These are phyloP conservation scores for Calliopum simillimum DNA, from an alignment of 2,888 invertebrate genomes.

Conservation along the genomic window DNA sequence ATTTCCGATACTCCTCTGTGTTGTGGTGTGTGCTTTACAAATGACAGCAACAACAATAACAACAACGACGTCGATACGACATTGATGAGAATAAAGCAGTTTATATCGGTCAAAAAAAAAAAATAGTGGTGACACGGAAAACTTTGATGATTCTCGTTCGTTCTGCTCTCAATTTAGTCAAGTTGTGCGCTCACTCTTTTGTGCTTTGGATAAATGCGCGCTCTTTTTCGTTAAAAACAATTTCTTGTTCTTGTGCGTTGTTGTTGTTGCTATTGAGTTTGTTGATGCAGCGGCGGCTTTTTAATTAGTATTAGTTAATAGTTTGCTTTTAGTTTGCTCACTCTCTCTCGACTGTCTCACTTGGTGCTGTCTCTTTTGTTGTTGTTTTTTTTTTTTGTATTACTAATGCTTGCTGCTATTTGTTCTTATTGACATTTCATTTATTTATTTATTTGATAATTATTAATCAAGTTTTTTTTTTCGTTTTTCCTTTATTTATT, in stretches of 20 bases:
- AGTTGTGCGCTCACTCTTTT: too few relatives aligned
- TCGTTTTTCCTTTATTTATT: conserved; percentile 4
- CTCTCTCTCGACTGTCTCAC: conserved; percentile 10
- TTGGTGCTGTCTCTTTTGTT: too few relatives aligned
- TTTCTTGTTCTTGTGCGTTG: neutral
- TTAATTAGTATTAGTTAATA: neutral
- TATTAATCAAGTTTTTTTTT: neutral
- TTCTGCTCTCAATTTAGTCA: too few relatives aligned
- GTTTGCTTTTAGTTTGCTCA: neutral
- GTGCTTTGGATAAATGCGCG: neutral
- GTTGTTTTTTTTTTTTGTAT: too few relatives aligned
- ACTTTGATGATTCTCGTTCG: too few relatives aligned
- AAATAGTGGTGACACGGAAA: too few relatives aligned
- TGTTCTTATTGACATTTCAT: conserved; percentile 16
- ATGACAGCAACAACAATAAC: too few relatives aligned
- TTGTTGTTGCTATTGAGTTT: conserved; percentile 5
- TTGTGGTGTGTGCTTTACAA: too few relatives aligned
- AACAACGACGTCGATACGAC: too few relatives aligned
- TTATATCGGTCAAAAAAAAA: too few relatives aligned
- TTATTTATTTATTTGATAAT: conserved; percentile 9
- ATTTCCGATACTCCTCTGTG: neutral
- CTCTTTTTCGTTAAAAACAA: neutral
- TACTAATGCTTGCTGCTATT: conserved; percentile 11
- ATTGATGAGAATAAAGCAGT: too few relatives aligned
- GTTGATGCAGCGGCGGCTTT: conserved; percentile 4